These are phyloP conservation scores for Melopsittacus undulatus DNA, from an alignment of 2,797 vertebrate species.

Conservation along the genomic window DNA sequence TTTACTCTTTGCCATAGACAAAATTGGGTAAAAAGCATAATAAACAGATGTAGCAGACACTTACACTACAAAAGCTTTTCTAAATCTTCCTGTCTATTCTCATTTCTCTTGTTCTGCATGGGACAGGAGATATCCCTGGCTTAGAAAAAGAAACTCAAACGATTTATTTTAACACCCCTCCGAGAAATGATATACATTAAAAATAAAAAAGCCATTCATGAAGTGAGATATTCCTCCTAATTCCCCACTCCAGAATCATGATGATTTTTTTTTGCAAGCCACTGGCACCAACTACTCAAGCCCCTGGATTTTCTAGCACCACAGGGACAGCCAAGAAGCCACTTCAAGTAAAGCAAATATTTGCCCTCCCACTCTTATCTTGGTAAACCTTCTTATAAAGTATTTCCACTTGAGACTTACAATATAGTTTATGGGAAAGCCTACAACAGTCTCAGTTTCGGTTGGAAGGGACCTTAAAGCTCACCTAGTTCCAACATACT, in stretches of 20 bases:
- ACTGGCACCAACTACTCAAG: not conserved
- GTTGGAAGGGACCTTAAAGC: not conserved
- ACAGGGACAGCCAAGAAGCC: not conserved
- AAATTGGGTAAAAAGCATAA: not conserved
- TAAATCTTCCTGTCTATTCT: not conserved
- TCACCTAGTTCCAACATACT: not conserved
- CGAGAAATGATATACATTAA: not conserved
- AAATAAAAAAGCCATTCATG: not conserved
- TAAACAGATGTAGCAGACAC: not conserved
- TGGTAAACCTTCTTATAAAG: not conserved
- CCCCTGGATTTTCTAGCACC: not conserved
- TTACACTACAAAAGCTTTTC: not conserved
- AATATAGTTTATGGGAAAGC: not conserved
- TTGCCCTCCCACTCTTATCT: not conserved
- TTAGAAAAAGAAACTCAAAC: not conserved
- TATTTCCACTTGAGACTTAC: not conserved
- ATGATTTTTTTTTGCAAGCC: not conserved
- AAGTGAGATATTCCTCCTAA: not conserved
- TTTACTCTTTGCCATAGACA: not conserved
- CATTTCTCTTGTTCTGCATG: not conserved
- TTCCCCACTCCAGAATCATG: not conserved
- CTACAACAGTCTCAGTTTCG: not conserved
- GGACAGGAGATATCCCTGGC: not conserved
- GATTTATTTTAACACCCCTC: not conserved
- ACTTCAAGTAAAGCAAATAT: not conserved